Evolutionary conservation across 1,140 invertebrate genomes (phyloP).

Genomic region (Magallana ariakensis): DNA sequence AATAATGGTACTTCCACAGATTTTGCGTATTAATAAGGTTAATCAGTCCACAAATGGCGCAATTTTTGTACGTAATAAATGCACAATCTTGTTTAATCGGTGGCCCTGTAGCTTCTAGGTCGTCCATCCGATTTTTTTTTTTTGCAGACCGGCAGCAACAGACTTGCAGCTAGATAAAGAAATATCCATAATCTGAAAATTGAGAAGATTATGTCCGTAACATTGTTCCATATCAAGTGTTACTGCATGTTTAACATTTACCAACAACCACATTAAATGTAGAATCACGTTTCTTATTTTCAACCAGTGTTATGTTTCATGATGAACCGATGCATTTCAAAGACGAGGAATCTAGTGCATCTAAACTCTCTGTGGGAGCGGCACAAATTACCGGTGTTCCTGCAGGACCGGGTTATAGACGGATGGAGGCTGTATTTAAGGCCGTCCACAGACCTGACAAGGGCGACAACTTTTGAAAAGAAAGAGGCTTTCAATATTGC

Average conservation of each 20-base stretch:
- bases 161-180: not conserved
- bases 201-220: not conserved
- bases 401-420: not conserved
- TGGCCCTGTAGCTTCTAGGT: no score
- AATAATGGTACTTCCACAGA: no score
- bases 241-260: not conserved
- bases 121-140: no score
- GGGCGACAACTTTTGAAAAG: slow-evolving; percentile 1
- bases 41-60: no score
- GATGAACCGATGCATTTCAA: not conserved
- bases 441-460: not conserved
- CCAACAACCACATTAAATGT: not conserved
- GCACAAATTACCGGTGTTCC: not conserved
- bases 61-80: no score
- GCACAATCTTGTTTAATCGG: no score
- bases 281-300: not conserved
- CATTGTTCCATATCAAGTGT: not conserved
- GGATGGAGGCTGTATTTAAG: not conserved
- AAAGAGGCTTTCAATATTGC: not conserved
- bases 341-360: not conserved
- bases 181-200: not conserved
- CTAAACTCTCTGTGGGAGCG: not conserved
- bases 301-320: not conserved
- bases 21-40: no score
- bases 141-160: no score